These are phyloP conservation scores for Neodiprion pinetum DNA, from an alignment of 1,140 invertebrate species.

Conservation along the genomic window DNA sequence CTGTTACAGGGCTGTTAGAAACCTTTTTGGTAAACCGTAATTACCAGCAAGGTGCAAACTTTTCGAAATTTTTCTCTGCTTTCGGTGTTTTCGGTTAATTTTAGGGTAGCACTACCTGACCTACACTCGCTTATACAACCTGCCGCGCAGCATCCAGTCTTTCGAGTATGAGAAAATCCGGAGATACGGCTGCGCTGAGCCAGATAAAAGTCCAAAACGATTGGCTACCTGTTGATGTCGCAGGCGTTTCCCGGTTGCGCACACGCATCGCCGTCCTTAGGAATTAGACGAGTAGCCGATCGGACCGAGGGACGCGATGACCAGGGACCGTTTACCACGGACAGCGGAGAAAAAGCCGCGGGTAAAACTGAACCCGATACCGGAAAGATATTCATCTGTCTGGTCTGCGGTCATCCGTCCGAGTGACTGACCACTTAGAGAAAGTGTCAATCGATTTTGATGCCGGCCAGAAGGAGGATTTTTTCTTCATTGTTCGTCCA, in stretches of 20 bases:
- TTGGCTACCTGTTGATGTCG: neutral
- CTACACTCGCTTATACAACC: no score
- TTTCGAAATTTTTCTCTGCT: slow-evolving; percentile 41
- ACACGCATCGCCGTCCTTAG: neutral
- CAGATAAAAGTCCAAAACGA: neutral
- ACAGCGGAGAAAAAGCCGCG: neutral
- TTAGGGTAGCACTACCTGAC: neutral
- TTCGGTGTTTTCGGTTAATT: slow-evolving; percentile 20
- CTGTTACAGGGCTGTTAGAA: slow-evolving; percentile 30
- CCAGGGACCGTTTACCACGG: neutral
- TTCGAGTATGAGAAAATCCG: no score
- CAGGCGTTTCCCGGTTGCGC: neutral
- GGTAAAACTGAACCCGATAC: neutral
- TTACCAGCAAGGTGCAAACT: slow-evolving; percentile 53
- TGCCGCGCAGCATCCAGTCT: no score
- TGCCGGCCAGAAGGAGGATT: neutral
- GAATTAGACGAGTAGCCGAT: no score
- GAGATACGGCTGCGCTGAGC: neutral
- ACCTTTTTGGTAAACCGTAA: slow-evolving; percentile 38
- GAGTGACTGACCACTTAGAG: neutral
- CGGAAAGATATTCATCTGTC: neutral
- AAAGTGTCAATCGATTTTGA: neutral
- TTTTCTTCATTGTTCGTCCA: neutral
- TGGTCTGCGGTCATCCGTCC: neutral
- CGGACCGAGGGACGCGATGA: no score